Conservation (phyloP, 2,888 invertebrate genomes). For the Hypolimnas misippus region DNA sequence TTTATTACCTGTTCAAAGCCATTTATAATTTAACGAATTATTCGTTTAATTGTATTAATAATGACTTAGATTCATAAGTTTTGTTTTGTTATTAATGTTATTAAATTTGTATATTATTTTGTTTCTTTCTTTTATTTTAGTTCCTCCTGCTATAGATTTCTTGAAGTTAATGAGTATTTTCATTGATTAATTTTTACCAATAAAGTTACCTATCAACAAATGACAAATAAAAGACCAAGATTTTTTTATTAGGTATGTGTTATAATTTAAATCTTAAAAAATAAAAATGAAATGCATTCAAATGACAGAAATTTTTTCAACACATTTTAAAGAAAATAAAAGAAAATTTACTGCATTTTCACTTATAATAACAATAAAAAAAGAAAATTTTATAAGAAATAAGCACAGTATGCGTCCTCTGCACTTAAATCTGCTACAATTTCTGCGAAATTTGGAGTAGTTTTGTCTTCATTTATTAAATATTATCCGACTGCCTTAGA, state of each 20-base stretch:
- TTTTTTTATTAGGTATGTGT: background rate
- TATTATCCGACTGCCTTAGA: background rate
- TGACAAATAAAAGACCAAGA: background rate
- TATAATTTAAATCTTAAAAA: background rate
- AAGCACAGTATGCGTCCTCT: constrained; percentile 68
- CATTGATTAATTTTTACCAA: too few relatives aligned
- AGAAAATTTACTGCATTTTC: constrained; percentile 62
- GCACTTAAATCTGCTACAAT: constrained; percentile 56
- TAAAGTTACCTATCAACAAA: too few relatives aligned
- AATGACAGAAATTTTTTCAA: background rate
- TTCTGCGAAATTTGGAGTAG: background rate
- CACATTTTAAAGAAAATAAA: constrained; percentile 29
- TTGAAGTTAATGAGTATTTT: too few relatives aligned
- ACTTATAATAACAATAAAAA: constrained; percentile 48
- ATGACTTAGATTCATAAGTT: background rate
- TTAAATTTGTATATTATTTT: background rate
- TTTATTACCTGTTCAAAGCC: constrained; percentile 8
- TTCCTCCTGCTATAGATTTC: background rate
- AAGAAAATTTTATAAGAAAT: constrained; percentile 52
- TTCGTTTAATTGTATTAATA: background rate
- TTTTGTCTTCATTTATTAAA: background rate
- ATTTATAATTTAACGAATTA: background rate
- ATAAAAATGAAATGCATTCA: background rate
- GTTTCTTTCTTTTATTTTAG: background rate
- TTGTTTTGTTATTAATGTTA: background rate